phyloP scores from a whole-genome alignment of 2,113 vertebrate genomes.

The Pardalotus punctatus region DNA sequence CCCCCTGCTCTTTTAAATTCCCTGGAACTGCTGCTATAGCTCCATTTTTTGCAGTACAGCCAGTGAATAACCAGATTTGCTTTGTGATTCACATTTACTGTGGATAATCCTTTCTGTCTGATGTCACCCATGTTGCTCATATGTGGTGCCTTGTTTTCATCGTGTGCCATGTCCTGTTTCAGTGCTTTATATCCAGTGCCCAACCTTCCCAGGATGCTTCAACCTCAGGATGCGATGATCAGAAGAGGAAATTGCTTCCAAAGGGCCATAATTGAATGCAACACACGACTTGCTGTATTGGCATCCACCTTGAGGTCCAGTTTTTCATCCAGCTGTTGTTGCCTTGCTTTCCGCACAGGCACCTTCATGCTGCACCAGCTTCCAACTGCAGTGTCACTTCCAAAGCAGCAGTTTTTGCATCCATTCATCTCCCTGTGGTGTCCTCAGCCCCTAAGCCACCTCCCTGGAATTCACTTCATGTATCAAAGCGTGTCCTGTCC shows the following conservation, averaged over 20 bases:
- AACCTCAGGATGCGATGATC: neutral
- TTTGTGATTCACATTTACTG: neutral
- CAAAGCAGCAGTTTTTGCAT: neutral
- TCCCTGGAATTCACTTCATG: neutral
- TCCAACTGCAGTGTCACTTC: rapidly evolving
- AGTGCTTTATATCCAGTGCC: neutral
- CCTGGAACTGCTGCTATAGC: neutral
- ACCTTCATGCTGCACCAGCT: rapidly evolving
- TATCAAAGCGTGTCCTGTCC: neutral
- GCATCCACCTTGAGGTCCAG: neutral
- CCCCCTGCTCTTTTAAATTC: neutral
- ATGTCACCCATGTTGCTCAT: neutral
- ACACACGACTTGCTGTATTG: rapidly evolving
- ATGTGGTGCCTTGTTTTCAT: rapidly evolving
- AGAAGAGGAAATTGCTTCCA: neutral
- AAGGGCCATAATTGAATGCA: neutral
- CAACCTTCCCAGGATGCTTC: neutral
- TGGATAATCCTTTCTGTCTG: neutral
- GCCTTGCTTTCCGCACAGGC: rapidly evolving
- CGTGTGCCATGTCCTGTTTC: neutral
- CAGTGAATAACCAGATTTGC: neutral
- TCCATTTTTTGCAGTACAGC: neutral
- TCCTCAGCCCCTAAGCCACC: neutral
- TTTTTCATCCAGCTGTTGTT: neutral
- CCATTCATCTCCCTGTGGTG: neutral